phyloP scores from a whole-genome alignment of 2,797 vertebrate species.

The Intellagama lesueurii region DNA sequence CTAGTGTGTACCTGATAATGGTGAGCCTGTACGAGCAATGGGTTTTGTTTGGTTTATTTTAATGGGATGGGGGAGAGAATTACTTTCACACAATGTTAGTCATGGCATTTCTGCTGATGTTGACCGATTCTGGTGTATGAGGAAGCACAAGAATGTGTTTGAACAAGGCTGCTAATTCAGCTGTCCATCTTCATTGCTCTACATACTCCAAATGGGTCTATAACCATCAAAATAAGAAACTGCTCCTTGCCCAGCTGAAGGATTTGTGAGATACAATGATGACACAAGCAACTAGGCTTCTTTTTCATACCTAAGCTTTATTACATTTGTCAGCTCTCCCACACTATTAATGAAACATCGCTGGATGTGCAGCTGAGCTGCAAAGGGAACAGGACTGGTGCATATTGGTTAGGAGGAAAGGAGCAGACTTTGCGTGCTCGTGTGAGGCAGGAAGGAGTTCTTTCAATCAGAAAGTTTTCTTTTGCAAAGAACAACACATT shows the following conservation, averaged over 20 bases:
- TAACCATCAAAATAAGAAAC: accelerated
- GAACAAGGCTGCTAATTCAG: constrained; percentile 12
- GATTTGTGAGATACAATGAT: neutral
- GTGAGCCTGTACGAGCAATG: neutral
- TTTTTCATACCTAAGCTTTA: neutral
- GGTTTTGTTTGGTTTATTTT: neutral
- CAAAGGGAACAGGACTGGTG: constrained; percentile 16
- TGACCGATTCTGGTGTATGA: neutral
- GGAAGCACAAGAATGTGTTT: neutral
- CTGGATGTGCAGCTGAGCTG: neutral
- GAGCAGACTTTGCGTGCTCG: neutral
- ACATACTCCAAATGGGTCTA: accelerated
- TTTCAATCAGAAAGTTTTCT: neutral
- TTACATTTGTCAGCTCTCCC: constrained; percentile 53
- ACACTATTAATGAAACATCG: constrained; percentile 31
- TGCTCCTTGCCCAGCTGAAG: neutral
- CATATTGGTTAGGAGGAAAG: constrained; percentile 23
- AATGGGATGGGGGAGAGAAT: neutral
- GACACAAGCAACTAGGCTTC: neutral
- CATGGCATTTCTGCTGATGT: neutral
- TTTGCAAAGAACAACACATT: neutral
- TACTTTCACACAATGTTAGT: neutral
- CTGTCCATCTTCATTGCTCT: neutral
- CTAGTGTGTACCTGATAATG: neutral
- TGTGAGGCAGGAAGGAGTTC: neutral